Evolutionary conservation across 2,113 vertebrate genomes (phyloP).

Genomic region (Odocoileus hemionus): DNA sequence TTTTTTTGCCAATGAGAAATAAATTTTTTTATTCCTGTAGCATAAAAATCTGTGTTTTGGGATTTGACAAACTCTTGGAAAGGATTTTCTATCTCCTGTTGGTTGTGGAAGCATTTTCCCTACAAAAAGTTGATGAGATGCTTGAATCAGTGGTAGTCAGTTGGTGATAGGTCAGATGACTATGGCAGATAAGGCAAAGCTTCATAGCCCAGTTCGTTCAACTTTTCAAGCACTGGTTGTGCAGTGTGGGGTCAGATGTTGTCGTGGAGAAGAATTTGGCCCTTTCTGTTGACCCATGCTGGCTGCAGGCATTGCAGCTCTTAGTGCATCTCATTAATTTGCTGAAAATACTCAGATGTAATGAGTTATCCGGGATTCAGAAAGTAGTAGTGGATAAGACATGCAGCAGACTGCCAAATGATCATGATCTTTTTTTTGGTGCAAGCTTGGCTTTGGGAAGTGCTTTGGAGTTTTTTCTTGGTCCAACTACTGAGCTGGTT

Average conservation of each 20-base stretch:
- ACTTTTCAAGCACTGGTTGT: not conserved
- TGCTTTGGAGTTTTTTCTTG: not conserved
- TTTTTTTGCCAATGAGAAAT: not conserved
- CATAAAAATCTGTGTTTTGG: not conserved
- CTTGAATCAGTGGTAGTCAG: not conserved
- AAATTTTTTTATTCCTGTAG: not conserved
- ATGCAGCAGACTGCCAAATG: not conserved
- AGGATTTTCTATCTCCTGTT: not conserved
- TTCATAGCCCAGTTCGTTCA: not conserved
- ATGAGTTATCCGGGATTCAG: not conserved
- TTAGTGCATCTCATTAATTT: not conserved
- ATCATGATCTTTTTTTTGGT: not conserved
- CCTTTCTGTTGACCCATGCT: not conserved
- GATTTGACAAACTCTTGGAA: not conserved
- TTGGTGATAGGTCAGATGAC: not conserved
- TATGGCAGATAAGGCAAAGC: not conserved
- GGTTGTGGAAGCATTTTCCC: not conserved
- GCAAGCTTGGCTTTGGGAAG: not conserved
- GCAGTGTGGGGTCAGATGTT: not conserved
- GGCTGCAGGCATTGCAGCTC: not conserved
- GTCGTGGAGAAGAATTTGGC: not conserved
- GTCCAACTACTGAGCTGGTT: not conserved
- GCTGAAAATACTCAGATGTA: not conserved
- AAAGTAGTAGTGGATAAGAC: not conserved
- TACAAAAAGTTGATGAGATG: not conserved